Conservation (phyloP, 2,888 invertebrate species). For the Machimus atricapillus region DNA sequence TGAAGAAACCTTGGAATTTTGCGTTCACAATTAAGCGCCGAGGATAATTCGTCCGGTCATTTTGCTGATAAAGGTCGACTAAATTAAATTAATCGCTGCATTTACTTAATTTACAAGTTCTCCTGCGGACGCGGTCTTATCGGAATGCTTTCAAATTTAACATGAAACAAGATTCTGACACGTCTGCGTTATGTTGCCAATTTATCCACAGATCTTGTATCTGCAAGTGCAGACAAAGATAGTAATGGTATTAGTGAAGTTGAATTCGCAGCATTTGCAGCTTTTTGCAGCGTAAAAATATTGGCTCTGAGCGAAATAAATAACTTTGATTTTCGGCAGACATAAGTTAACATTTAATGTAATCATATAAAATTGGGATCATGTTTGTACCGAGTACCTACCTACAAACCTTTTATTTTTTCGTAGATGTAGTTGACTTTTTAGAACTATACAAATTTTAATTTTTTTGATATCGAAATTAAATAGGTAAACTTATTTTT, state of each 20-base stretch:
- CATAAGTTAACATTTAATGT: too few relatives aligned
- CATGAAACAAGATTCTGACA: neutral
- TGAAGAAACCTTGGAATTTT: neutral
- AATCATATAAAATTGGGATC: too few relatives aligned
- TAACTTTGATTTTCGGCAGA: neutral
- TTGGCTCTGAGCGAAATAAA: neutral
- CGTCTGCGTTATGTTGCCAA: neutral
- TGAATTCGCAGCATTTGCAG: neutral
- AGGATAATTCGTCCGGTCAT: neutral
- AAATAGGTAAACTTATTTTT: too few relatives aligned
- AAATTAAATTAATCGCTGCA: neutral
- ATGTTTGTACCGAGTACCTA: too few relatives aligned
- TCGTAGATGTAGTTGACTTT: too few relatives aligned
- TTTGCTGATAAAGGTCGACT: neutral
- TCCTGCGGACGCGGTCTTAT: neutral
- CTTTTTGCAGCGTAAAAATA: neutral
- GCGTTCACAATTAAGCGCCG: neutral
- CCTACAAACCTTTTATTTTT: too few relatives aligned
- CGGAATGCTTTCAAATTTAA: neutral
- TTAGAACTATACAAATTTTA: too few relatives aligned
- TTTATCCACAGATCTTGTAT: neutral
- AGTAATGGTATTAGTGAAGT: neutral
- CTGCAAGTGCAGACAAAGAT: neutral
- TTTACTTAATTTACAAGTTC: neutral
- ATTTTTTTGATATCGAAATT: too few relatives aligned